Base-by-base conservation (phyloP, 2,797 vertebrate species). In the Spondyliosoma cantharus region DNA sequence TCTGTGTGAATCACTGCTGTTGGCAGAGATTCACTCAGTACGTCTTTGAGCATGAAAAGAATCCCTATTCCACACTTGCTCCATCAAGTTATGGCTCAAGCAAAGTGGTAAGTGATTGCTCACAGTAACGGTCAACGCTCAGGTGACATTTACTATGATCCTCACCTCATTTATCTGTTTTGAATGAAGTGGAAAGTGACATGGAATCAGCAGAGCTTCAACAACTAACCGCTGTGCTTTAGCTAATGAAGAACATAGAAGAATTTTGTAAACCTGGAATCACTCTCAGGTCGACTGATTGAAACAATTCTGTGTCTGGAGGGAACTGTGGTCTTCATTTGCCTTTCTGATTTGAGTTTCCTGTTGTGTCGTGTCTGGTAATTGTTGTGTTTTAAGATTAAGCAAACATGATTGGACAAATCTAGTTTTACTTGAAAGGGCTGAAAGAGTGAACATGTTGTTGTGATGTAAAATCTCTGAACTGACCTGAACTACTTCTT, bases 1-100 rank as follows among this genome's bases (percentile, higher is more conserved):
- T 75, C 17, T 19, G 22, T 48, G 17, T 50, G 53, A 69, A n/a
- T 74, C 60, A 52, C 74, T 65, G 62, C 29, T 56, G 1, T 42
- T 25, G 25, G 57, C 50, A 64, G 48, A 13, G 24, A n/a, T 54
- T 74, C 57, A 16, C 24, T 32, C 4, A 32, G 17, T 53, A 20
- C 29, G 14, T 7, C 24, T 56, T 1, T n/a, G 29, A 54, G 8
- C 13, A 45, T 24, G 48, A 66, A 48, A 37, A 16, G 2, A 22
- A 60, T 72, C 29, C 58, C 60, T 1, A 11, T 29, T 32, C 17
- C 62, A 43, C 59, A 45, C 43, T 5, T 52, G 29, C 58, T 71
- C 29, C 48, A 9, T 19, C 5, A 19, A 15, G 45, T 15, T 59
- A 0, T 13, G 22, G 53, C 29, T 67, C 1, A 7, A 46, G 16